Percentiles rank a stretch among this genome's conserved stretches.
These are phyloP conservation scores for Drosophila sp. DNA, from an alignment of 1,140 invertebrate species.

Conservation along the genomic window DNA sequence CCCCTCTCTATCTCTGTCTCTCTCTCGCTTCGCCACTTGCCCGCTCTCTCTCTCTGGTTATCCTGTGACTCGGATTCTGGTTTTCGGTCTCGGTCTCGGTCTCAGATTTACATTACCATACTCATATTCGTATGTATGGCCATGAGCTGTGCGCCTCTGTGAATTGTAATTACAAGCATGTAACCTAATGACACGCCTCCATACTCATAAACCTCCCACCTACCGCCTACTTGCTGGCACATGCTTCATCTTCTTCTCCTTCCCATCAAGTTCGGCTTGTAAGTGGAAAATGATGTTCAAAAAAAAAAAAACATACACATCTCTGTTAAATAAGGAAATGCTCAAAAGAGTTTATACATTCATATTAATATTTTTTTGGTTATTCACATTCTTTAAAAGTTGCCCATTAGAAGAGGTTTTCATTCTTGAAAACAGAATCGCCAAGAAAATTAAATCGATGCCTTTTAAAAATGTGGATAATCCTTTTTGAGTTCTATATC, in stretches of 20 bases:
- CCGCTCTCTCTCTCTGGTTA: background rate
- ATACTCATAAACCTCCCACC: background rate
- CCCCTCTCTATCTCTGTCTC: background rate
- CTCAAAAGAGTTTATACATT: conserved; percentile 5
- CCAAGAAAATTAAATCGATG: too few species aligned
- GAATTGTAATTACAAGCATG: conserved; percentile 31
- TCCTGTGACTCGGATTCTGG: background rate
- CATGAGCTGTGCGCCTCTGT: conserved; percentile 16
- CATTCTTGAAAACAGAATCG: too few species aligned
- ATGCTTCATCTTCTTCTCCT: background rate
- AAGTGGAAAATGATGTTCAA: conserved; percentile 27
- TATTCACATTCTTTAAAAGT: background rate
- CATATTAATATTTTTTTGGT: background rate
- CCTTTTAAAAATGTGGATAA: too few species aligned
- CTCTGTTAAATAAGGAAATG: background rate
- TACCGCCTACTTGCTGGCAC: background rate
- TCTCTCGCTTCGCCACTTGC: background rate
- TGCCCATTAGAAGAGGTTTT: too few species aligned
- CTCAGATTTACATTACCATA: conserved; percentile 15
- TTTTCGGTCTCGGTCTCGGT: conserved; percentile 2
- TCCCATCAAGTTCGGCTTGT: background rate
- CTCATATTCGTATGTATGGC: conserved; percentile 13
- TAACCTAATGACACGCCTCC: conserved; percentile 23
- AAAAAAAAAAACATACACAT: conserved; percentile 3
- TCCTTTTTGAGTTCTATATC: too few species aligned